These are phyloP conservation scores for Cettia cetti DNA, from an alignment of 2,113 vertebrate genomes.

Conservation along the genomic window DNA sequence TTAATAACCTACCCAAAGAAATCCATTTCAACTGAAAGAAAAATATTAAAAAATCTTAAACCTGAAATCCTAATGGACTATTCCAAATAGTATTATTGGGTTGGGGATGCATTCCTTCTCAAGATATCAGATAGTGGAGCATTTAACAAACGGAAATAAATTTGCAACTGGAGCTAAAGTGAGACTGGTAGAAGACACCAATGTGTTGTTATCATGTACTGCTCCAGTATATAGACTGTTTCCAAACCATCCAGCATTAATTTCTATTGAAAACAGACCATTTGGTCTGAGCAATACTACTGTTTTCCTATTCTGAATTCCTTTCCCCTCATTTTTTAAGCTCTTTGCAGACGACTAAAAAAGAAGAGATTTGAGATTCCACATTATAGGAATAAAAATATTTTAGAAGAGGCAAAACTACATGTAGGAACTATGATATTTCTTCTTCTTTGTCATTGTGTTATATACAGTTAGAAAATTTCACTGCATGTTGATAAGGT, in stretches of 20 bases:
- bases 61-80: not conserved
- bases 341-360: not conserved
- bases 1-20: not conserved
- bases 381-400: not conserved
- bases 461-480: not conserved
- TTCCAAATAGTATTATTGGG: not conserved
- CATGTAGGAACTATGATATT: not conserved
- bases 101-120: not conserved
- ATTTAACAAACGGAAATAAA: not conserved
- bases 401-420: not conserved
- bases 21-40: not conserved
- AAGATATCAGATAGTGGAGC: not conserved
- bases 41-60: not conserved
- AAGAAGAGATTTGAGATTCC: not conserved
- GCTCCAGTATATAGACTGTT: not conserved
- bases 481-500: not conserved
- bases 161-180: not conserved
- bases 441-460: not conserved
- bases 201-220: not conserved
- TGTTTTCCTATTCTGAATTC: not conserved
- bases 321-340: not conserved
- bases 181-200: not conserved
- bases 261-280: not conserved
- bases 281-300: not conserved
- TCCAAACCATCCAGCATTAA: not conserved